A percentile compares a stretch with the other conserved stretches of the same genome.
These are phyloP conservation scores for Actinernus sp. DNA, from an alignment of 92 coral and sea anemone genomes.

Conservation along the genomic window DNA sequence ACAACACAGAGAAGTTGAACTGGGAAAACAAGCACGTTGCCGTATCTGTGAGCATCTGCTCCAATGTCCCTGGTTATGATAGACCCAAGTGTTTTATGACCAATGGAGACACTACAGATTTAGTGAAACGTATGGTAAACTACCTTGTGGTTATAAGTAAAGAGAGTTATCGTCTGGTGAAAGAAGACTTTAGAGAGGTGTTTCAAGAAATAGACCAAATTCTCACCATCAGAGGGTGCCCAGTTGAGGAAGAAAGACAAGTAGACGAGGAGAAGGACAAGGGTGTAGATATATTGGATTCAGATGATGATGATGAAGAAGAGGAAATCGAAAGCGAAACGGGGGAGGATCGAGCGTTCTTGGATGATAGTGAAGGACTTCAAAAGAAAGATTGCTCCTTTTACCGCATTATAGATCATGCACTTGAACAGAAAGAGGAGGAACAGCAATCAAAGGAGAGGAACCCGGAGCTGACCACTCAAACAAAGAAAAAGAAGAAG, in stretches of 20 bases:
- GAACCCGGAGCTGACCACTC: not conserved
- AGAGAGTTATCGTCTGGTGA: slow-evolving; percentile 17
- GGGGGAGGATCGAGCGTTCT: slow-evolving; percentile 17
- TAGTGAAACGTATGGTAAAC: slow-evolving; percentile 29
- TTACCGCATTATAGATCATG: too few species aligned
- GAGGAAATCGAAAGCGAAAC: slow-evolving; percentile 16
- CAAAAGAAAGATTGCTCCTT: not conserved
- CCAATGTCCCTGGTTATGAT: slow-evolving; percentile 35
- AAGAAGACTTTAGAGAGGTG: not conserved
- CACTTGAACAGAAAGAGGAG: not conserved
- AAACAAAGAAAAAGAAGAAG: slow-evolving; percentile 3
- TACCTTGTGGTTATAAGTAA: slow-evolving; percentile 19
- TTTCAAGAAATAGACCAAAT: not conserved
- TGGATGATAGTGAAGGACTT: not conserved
- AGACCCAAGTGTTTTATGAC: slow-evolving; percentile 25
- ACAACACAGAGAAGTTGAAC: slow-evolving; percentile 21
- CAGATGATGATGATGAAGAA: slow-evolving; percentile 12
- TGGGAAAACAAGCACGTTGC: slow-evolving; percentile 57
- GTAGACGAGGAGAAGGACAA: too few species aligned
- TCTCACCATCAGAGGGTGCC: not conserved
- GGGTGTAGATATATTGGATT: too few species aligned
- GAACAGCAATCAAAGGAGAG: too few species aligned
- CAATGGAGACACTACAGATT: slow-evolving; percentile 14
- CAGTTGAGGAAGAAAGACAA: too few species aligned
- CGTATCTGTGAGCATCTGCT: slow-evolving; percentile 30